Conservation (phyloP, 2,113 vertebrate species). For the Lynx canadensis region DNA sequence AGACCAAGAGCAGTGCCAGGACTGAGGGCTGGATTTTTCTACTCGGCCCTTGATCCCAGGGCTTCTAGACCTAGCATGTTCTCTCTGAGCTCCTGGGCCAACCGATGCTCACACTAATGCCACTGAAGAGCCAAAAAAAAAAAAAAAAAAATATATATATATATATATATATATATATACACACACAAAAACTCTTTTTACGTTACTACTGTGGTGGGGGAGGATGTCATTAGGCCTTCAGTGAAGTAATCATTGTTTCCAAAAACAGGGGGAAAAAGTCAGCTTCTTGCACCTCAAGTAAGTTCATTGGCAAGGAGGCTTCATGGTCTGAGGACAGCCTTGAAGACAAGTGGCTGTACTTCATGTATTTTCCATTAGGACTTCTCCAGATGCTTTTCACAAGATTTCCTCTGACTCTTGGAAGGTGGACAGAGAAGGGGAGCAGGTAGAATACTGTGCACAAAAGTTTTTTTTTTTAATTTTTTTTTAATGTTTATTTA, state of each 20-base stretch:
- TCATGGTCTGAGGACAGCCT: background rate
- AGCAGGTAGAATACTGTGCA: background rate
- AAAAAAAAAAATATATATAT: too few relatives aligned
- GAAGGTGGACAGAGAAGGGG: background rate
- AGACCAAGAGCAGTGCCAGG: fast-evolving
- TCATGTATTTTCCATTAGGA: background rate
- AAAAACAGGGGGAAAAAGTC: background rate
- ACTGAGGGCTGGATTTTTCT: background rate
- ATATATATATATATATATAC: too few relatives aligned
- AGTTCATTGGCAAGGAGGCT: background rate
- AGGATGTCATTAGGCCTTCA: background rate
- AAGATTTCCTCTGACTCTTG: background rate
- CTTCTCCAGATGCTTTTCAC: background rate
- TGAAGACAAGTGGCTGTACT: background rate
- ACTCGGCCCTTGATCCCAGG: background rate
- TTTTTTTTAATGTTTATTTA: too few relatives aligned
- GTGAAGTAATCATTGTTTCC: background rate
- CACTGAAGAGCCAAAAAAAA: background rate
- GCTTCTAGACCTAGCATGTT: background rate
- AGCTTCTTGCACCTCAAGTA: background rate
- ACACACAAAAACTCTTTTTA: background rate
- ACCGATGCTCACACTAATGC: background rate
- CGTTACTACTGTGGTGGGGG: background rate
- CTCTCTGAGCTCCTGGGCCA: background rate
- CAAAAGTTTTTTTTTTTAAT: background rate